Conservation (phyloP, 2,113 vertebrate species). For the Actinemys pallida region DNA sequence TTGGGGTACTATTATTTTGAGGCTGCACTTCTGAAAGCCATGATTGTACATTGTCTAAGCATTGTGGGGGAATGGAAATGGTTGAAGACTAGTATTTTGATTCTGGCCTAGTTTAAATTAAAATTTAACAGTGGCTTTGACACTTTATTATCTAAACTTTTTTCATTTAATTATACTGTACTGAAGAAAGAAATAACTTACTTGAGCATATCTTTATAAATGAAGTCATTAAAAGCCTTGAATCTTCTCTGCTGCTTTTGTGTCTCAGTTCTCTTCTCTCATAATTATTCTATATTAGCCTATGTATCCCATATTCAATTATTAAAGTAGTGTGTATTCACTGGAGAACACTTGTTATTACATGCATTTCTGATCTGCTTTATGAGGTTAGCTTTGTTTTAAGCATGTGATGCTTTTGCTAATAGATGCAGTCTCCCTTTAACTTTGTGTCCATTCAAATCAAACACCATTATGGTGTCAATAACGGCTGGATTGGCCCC, state of each 20-base stretch:
- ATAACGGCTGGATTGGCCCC: not conserved
- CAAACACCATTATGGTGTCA: not conserved
- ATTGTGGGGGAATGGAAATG: not conserved
- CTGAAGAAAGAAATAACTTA: not conserved
- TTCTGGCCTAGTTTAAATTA: not conserved
- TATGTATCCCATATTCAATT: not conserved
- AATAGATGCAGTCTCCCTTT: not conserved
- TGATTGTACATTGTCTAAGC: not conserved
- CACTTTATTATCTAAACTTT: not conserved
- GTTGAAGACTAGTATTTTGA: not conserved
- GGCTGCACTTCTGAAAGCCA: not conserved
- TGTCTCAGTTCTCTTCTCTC: not conserved
- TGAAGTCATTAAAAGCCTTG: not conserved
- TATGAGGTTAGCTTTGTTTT: not conserved
- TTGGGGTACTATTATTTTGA: not conserved
- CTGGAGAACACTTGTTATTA: not conserved
- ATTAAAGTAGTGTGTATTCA: not conserved
- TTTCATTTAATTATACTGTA: not conserved
- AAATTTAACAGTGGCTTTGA: not conserved
- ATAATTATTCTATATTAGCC: not conserved
- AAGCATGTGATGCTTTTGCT: not conserved
- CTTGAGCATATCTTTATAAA: not conserved
- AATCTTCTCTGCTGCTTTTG: not conserved
- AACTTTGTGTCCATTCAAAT: not conserved
- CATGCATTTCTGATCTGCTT: not conserved